Conservation (phyloP, 2,113 vertebrate species). For the Rhea americana region DNA sequence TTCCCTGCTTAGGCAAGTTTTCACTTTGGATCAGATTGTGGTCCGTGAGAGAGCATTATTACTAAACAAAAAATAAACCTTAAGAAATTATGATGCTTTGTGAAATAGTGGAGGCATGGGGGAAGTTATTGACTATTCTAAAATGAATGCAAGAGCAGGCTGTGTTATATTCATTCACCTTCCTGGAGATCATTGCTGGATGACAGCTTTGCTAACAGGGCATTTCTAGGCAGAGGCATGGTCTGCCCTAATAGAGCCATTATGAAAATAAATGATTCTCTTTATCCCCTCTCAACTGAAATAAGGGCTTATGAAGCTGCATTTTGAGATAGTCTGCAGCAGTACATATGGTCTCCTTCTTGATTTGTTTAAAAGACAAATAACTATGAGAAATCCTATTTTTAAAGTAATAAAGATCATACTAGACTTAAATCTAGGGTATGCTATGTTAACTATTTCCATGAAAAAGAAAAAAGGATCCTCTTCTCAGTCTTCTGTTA, state of each 20-base stretch:
- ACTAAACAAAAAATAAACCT: slow-evolving; percentile 60
- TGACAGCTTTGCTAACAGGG: slow-evolving; percentile 79
- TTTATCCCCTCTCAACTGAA: slow-evolving; percentile 67
- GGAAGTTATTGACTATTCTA: slow-evolving; percentile 61
- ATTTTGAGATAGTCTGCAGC: slow-evolving; percentile 57
- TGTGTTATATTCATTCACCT: slow-evolving; percentile 56
- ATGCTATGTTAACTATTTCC: not conserved
- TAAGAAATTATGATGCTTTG: slow-evolving; percentile 71
- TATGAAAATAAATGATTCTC: slow-evolving; percentile 76
- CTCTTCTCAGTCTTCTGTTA: not conserved
- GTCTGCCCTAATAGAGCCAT: slow-evolving; percentile 72
- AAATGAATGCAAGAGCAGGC: slow-evolving; percentile 50
- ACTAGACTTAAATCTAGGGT: not conserved
- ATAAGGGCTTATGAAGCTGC: slow-evolving; percentile 64
- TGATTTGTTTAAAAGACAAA: slow-evolving; percentile 59
- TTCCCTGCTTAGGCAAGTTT: slow-evolving; percentile 73
- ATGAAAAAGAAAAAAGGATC: not conserved
- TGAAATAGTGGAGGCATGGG: slow-evolving; percentile 64
- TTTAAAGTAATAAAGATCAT: slow-evolving; percentile 51
- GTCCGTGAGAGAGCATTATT: slow-evolving; percentile 56
- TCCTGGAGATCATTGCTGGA: slow-evolving; percentile 56
- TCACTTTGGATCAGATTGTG: slow-evolving; percentile 72
- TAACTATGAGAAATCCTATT: slow-evolving; percentile 38
- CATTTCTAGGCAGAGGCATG: slow-evolving; percentile 69
- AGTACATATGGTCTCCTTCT: slow-evolving; percentile 31